Conservation (phyloP, 2,113 vertebrate genomes). For the Corvus hawaiiensis region DNA sequence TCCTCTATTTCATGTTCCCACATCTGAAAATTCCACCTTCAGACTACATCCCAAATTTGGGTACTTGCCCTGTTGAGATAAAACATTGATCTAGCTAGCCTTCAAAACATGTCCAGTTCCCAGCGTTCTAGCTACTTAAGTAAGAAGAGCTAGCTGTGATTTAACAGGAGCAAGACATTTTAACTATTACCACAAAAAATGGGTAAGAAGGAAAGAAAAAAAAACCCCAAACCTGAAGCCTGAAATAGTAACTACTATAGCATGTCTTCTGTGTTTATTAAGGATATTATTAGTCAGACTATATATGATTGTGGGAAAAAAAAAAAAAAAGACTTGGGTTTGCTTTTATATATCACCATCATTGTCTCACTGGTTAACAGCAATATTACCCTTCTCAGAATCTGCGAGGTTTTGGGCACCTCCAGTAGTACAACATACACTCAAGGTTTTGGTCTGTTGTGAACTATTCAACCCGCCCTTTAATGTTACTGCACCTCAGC, state of each 20-base stretch:
- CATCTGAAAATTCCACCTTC: not conserved
- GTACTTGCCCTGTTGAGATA: not conserved
- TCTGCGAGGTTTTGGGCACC: not conserved
- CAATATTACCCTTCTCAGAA: not conserved
- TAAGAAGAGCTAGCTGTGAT: not conserved
- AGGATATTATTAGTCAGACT: not conserved
- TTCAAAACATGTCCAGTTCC: not conserved
- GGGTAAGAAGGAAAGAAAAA: not conserved
- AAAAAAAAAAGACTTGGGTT: not conserved
- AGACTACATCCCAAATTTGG: not conserved
- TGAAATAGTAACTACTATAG: not conserved
- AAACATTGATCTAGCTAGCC: not conserved
- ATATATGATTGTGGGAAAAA: not conserved
- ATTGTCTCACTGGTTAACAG: not conserved
- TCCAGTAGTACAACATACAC: not conserved
- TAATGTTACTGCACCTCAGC: not conserved
- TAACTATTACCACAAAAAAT: not conserved
- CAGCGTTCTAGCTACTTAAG: not conserved
- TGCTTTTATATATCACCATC: rapidly evolving
- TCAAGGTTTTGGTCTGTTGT: not conserved
- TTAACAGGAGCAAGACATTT: not conserved
- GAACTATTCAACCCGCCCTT: not conserved
- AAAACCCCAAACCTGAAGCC: not conserved
- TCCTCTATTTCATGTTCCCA: not conserved
- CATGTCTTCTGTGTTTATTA: not conserved